Conservation (phyloP, 2,113 vertebrate species). For the Macrotus californicus region DNA sequence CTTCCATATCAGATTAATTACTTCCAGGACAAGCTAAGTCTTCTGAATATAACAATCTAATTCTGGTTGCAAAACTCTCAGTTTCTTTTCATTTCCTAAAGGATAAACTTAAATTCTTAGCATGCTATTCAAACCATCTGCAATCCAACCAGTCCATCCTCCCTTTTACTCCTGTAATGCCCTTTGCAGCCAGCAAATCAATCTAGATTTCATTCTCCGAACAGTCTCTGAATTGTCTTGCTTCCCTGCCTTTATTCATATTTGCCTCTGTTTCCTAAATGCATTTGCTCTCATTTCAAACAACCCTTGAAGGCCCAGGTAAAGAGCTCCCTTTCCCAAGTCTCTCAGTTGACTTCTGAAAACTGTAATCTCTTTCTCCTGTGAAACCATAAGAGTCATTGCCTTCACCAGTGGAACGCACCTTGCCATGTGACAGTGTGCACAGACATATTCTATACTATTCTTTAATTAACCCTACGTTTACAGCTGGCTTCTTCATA, state of each 20-base stretch:
- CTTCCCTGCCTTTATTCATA: background rate
- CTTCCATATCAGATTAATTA: background rate
- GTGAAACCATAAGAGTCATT: background rate
- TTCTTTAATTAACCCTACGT: background rate
- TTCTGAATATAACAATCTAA: conserved; percentile 33
- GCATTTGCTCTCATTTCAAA: background rate
- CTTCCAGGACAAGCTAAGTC: background rate
- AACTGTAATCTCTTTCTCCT: background rate
- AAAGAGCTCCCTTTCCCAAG: background rate
- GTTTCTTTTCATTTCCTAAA: conserved; percentile 6
- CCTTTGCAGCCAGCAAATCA: background rate
- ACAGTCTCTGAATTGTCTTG: background rate
- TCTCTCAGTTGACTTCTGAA: background rate
- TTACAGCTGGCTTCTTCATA: background rate
- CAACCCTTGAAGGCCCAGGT: background rate
- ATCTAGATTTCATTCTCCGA: background rate
- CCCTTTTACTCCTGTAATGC: background rate
- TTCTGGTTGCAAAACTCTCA: background rate
- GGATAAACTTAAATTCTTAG: conserved; percentile 1
- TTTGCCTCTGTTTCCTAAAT: background rate
- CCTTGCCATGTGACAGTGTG: background rate
- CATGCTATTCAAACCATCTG: background rate
- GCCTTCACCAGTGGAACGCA: background rate
- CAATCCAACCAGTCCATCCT: background rate
- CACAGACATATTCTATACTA: background rate